phyloP scores from a whole-genome alignment of 2,113 vertebrate genomes.

The Merops nubicus region DNA sequence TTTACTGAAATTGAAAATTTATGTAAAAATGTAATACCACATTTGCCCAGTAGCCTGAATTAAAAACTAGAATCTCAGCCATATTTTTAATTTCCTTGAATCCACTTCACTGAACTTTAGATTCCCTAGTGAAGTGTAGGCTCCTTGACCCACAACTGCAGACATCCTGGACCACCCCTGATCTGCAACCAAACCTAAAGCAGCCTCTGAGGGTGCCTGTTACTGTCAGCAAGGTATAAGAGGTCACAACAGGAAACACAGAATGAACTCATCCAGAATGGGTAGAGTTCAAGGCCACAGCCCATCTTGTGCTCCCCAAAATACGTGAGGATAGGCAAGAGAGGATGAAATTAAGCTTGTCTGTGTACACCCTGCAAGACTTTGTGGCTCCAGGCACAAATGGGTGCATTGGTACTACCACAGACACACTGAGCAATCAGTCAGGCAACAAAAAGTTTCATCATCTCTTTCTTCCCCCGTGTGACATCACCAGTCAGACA shows the following conservation, averaged over 20 bases:
- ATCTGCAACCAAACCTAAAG: neutral
- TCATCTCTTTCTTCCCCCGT: neutral
- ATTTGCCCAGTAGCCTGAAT: neutral
- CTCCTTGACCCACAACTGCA: neutral
- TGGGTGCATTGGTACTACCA: neutral
- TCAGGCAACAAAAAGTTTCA: neutral
- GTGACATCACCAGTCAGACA: neutral
- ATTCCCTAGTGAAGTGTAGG: neutral
- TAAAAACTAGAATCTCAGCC: neutral
- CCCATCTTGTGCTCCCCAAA: neutral
- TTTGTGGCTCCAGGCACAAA: neutral
- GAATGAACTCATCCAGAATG: neutral
- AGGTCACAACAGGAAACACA: neutral
- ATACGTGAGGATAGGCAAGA: neutral
- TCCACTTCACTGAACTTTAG: neutral
- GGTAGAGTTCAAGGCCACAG: neutral
- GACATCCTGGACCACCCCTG: neutral
- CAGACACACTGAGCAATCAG: neutral
- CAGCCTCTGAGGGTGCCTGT: neutral
- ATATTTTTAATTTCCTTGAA: neutral
- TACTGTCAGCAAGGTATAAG: neutral
- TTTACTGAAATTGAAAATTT: constrained; percentile 20
- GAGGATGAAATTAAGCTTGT: neutral
- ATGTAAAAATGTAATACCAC: neutral
- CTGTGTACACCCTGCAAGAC: neutral